Evolutionary conservation across 2,113 vertebrate species (phyloP).

Genomic region (Anarrhichthys ocellatus): DNA sequence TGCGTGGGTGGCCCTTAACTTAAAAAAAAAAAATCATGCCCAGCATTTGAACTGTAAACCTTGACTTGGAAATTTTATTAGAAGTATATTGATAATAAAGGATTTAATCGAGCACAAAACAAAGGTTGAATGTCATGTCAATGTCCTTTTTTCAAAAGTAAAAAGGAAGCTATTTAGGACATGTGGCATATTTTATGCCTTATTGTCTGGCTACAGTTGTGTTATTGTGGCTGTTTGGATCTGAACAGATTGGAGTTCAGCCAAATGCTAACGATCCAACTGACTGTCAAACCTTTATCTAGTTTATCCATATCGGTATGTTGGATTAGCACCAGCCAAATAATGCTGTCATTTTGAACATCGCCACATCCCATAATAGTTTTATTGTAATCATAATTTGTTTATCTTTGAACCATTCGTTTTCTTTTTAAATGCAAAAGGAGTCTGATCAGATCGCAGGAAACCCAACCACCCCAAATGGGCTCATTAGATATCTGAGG

Average conservation of each 20-base stretch:
- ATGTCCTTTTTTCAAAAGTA: neutral
- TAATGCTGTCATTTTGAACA: neutral
- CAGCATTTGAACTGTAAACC: constrained; percentile 3
- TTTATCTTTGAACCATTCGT: neutral
- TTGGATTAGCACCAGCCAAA: neutral
- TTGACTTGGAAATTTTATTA: neutral
- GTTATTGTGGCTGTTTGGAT: neutral
- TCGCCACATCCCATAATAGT: neutral
- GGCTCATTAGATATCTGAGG: neutral
- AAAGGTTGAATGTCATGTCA: neutral
- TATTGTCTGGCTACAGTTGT: neutral
- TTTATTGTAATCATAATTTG: neutral
- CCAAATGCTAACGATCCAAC: neutral
- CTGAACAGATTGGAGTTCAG: neutral
- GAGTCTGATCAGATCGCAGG: neutral
- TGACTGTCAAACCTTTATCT: neutral
- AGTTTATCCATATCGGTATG: neutral
- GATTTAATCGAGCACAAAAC: neutral
- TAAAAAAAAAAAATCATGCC: neutral
- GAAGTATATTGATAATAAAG: neutral
- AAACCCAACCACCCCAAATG: neutral
- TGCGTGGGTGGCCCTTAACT: neutral
- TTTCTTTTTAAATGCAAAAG: neutral
- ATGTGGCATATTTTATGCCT: neutral
- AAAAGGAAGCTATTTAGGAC: neutral